A percentile compares a stretch with the other conserved stretches of the same genome.
Conservation (phyloP, 2,888 invertebrate species). For the Tenthredo livida region DNA sequence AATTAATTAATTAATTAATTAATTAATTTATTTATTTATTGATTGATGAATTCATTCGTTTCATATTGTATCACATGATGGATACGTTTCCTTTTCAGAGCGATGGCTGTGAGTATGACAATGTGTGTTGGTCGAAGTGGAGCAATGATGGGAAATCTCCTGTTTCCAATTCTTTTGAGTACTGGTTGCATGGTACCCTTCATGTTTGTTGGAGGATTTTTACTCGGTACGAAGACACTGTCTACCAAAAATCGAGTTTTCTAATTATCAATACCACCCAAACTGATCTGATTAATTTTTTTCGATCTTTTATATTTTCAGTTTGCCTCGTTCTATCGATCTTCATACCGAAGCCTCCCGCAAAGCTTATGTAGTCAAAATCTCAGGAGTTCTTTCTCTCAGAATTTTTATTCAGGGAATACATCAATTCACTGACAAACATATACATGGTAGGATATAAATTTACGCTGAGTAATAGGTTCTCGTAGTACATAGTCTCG, state of each 20-base stretch:
- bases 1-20: neutral
- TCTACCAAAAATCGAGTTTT: neutral
- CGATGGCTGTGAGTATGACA: constrained; percentile 83
- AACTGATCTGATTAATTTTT: too few relatives aligned
- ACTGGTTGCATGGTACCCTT: constrained; percentile 86
- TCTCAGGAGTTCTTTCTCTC: neutral
- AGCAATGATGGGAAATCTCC: constrained; percentile 83
- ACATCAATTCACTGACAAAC: neutral
- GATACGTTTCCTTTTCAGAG: neutral
- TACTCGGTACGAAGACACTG: constrained; percentile 78
- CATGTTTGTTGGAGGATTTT: constrained; percentile 81
- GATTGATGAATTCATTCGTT: neutral
- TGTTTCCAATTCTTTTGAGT: constrained; percentile 83
- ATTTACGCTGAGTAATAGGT: neutral
- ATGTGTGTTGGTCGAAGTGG: constrained; percentile 85
- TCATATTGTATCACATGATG: neutral
- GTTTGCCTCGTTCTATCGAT: constrained; percentile 7
- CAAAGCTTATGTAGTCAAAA: neutral
- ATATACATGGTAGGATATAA: neutral
- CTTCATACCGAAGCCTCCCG: constrained; percentile 10
- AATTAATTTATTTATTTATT: too few relatives aligned
- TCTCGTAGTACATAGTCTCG: neutral
- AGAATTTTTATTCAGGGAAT: neutral
- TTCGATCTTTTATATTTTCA: neutral
- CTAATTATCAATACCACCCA: neutral